These are phyloP conservation scores for Catharus fuscescens DNA, from an alignment of 2,113 vertebrate species.

Conservation along the genomic window DNA sequence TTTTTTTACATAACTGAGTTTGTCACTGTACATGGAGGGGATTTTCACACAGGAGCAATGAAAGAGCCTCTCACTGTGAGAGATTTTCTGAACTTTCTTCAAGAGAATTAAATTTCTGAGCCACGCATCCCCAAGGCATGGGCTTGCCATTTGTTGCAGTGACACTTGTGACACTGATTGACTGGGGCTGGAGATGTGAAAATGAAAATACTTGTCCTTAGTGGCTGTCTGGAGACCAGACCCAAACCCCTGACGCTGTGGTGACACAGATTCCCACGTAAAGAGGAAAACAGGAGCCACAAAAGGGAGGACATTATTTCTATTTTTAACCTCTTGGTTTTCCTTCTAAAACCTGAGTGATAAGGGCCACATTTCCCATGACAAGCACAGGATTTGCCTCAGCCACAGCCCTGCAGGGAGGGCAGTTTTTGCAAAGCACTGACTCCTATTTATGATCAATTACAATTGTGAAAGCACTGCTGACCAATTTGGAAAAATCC, in stretches of 20 bases:
- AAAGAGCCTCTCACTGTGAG: neutral
- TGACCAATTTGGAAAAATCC: neutral
- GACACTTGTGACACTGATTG: neutral
- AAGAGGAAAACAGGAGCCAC: neutral
- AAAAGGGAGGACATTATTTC: neutral
- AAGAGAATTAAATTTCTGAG: neutral
- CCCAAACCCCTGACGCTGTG: neutral
- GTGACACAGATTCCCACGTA: neutral
- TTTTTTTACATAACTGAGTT: neutral
- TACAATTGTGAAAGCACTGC: neutral
- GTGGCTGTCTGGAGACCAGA: neutral
- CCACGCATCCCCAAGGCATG: neutral
- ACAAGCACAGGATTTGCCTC: neutral
- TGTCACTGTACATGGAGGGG: accelerated
- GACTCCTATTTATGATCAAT: neutral
- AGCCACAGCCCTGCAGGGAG: neutral
- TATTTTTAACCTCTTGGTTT: neutral
- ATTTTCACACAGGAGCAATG: neutral
- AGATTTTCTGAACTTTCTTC: neutral
- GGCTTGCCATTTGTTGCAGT: neutral
- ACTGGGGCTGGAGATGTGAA: neutral
- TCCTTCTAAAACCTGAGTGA: neutral
- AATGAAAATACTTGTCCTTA: neutral
- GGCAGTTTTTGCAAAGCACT: neutral
- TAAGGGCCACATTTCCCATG: neutral